A percentile compares a stretch with the other conserved stretches of the same genome.
phyloP scores from a whole-genome alignment of 2,888 invertebrate genomes.

The Maniola hyperantus region DNA sequence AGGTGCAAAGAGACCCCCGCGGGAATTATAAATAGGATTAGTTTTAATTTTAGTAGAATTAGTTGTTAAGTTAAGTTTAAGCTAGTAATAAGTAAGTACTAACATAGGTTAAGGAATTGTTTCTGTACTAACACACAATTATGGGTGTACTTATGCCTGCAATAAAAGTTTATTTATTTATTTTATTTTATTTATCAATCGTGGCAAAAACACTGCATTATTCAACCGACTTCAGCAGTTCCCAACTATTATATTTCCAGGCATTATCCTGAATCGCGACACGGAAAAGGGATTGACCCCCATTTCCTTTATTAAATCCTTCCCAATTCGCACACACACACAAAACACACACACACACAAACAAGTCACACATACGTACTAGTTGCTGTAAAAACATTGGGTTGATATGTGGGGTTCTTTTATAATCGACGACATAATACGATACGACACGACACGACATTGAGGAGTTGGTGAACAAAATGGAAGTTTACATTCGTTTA shows the following conservation, averaged over 20 bases:
- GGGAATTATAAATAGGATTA: too few relatives aligned
- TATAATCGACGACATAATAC: conserved; percentile 2
- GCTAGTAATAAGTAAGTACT: too few relatives aligned
- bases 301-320: conserved; percentile 37
- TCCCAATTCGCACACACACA: conserved; percentile 18
- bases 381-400: conserved; percentile 2
- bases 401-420: background rate
- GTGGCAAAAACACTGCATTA: conserved; percentile 27
- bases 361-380: conserved; percentile 6
- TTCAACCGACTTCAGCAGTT: conserved; percentile 20
- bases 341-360: conserved; percentile 1
- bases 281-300: conserved; percentile 36
- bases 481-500: too few relatives aligned
- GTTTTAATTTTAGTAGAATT: too few relatives aligned
- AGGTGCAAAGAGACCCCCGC: too few relatives aligned
- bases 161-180: too few relatives aligned
- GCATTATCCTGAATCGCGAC: conserved; percentile 31
- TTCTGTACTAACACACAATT: too few relatives aligned
- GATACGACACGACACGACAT: background rate
- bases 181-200: too few relatives aligned
- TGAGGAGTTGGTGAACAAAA: background rate
- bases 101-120: too few relatives aligned
- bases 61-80: too few relatives aligned
- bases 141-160: too few relatives aligned
- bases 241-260: conserved; percentile 25